phyloP scores from a whole-genome alignment of 1,140 invertebrate genomes.

The Alviniconcha marisindica region DNA sequence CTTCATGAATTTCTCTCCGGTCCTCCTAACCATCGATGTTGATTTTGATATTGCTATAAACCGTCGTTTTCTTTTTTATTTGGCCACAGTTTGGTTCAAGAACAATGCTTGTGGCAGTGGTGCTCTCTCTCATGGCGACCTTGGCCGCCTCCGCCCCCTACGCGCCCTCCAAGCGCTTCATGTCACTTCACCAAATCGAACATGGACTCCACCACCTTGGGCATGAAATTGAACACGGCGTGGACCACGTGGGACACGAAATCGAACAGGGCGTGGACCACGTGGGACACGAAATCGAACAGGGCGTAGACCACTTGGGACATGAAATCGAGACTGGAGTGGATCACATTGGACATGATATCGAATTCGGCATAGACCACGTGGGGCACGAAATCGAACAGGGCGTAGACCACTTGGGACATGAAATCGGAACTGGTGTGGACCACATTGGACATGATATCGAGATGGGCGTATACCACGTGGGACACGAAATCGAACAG shows the following conservation, averaged over 20 bases:
- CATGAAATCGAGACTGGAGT: not conserved
- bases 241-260: not conserved
- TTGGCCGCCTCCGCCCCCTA: not conserved
- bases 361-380: too few relatives aligned
- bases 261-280: not conserved
- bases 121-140: not conserved
- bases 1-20: too few relatives aligned
- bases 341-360: not conserved
- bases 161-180: conserved; percentile 1
- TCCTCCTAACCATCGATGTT: too few relatives aligned
- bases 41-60: too few relatives aligned
- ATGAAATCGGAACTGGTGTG: too few relatives aligned
- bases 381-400: too few relatives aligned
- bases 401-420: too few relatives aligned
- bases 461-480: too few relatives aligned
- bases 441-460: too few relatives aligned
- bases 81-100: too few relatives aligned
- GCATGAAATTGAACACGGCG: not conserved
- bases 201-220: not conserved
- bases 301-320: not conserved
- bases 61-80: too few relatives aligned
- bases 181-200: not conserved
- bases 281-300: not conserved
- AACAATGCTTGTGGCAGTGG: not conserved
- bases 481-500: too few relatives aligned